Evolutionary conservation across 2,888 invertebrate genomes (phyloP), one percentile per base, ranked within the genome.

Genomic region (Mythimna albipuncta): DNA sequence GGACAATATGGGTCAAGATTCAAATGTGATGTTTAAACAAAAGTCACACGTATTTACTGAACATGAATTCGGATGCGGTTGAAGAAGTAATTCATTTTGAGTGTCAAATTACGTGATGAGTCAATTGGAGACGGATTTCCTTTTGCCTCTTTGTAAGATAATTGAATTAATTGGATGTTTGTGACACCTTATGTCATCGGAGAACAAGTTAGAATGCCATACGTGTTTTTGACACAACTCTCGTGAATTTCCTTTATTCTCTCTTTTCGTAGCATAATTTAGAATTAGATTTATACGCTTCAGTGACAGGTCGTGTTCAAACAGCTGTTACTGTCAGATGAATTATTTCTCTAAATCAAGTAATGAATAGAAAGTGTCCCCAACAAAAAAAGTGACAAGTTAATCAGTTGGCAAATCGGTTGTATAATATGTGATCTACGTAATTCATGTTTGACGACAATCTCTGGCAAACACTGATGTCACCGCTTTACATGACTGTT

Each of bases 1-100:
- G 70, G 77, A 86, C 81, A 77, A 88, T 89, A 90, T 89, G 81
- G 92, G 90, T 91, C 91, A 92, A 91, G 54, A 55, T 11, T 32
- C 21, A 35, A 54, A 88, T 88, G 85, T 85, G 72, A 79, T 81
- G 70, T 81, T 81, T 69, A 77, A 77, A 81, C 75, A 74, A 57
- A 73, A 69, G 72, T 81, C 73, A 81, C 73, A 52, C 58, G 41
- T 75, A 71, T 57, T 41, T 57, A 65, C 52, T 52, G 26, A 74
- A 74, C 64, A 75, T 77, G 55, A 59, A 58, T 61, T 81, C 57
- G 47, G 64, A 81, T 58, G 61, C 59, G 47, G 59, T 75, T 65
- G 50, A 10, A 63, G 38, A 52, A 67, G 64, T 52, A 65, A 76
- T 69, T 71, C 68, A 62, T 64, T 67, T 55, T 1, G 26, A 68